Evolutionary conservation across 2,113 vertebrate species (phyloP).

Genomic region (Oncorhynchus mykiss): DNA sequence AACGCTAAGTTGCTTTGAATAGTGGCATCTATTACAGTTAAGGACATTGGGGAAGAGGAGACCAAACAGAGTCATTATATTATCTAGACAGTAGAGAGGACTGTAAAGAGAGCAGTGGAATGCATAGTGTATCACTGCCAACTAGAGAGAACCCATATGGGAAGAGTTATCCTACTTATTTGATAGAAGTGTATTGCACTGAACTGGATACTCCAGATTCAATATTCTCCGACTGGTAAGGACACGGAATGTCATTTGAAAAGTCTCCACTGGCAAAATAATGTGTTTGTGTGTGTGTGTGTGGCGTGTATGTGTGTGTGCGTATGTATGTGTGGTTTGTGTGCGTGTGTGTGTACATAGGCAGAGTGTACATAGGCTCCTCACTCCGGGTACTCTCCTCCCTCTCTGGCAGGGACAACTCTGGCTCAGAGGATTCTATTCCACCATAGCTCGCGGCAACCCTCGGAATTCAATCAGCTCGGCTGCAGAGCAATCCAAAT

Average conservation of each 20-base stretch:
- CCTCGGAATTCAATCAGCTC: conserved; percentile 67
- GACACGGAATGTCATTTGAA: conserved; percentile 51
- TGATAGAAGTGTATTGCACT: conserved; percentile 64
- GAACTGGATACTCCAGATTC: conserved; percentile 57
- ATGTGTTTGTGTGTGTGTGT: conserved; percentile 32
- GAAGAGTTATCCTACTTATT: conserved; percentile 49
- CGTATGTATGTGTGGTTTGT: conserved; percentile 27
- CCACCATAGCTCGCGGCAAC: conserved; percentile 55
- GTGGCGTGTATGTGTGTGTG: neutral
- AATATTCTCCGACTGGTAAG: conserved; percentile 27
- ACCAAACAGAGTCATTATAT: no score
- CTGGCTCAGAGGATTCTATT: conserved; percentile 50
- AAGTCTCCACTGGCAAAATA: conserved; percentile 48
- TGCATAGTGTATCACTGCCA: neutral
- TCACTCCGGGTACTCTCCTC: conserved; percentile 25
- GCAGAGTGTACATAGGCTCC: conserved; percentile 38
- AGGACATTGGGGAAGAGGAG: neutral
- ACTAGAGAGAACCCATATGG: conserved; percentile 18
- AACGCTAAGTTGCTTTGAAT: neutral
- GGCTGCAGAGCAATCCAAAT: conserved; percentile 65
- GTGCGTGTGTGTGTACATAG: neutral
- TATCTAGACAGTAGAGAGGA: no score
- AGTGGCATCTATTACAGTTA: neutral
- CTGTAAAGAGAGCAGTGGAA: neutral
- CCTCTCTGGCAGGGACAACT: conserved; percentile 34